phyloP scores from a whole-genome alignment of 2,888 invertebrate genomes.

The Platypus cylindrus region DNA sequence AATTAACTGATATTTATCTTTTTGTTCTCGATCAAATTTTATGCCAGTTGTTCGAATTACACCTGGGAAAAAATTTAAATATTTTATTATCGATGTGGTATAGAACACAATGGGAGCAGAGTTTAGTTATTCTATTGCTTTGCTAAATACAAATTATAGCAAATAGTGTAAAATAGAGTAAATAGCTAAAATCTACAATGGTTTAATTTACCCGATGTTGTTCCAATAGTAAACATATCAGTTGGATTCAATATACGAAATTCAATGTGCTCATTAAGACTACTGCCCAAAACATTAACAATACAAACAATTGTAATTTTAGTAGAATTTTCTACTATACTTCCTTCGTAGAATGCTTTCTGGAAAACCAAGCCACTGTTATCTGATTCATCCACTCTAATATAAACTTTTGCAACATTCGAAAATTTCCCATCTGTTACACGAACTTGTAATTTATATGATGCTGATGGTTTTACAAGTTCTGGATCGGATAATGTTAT shows the following conservation, averaged over 20 bases:
- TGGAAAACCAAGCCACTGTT: slow-evolving; percentile 74
- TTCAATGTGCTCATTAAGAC: slow-evolving; percentile 75
- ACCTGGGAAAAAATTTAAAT: slow-evolving; percentile 39
- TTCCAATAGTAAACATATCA: slow-evolving; percentile 72
- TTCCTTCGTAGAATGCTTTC: slow-evolving; percentile 64
- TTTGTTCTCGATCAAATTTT: slow-evolving; percentile 75
- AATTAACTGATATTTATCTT: slow-evolving; percentile 70
- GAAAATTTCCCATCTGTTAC: slow-evolving; percentile 80
- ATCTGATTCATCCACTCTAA: slow-evolving; percentile 54
- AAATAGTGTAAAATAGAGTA: too few species aligned
- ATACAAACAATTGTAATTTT: slow-evolving; percentile 69
- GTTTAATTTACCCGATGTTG: slow-evolving; percentile 53
- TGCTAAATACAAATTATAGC: too few species aligned
- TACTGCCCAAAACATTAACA: slow-evolving; percentile 77
- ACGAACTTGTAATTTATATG: slow-evolving; percentile 61
- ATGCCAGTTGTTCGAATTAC: slow-evolving; percentile 74
- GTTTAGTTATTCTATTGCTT: too few species aligned
- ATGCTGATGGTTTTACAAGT: slow-evolving; percentile 39
- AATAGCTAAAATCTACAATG: too few species aligned
- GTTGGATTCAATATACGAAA: slow-evolving; percentile 81
- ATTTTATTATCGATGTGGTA: background rate
- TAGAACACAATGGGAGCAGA: background rate
- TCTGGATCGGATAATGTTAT: slow-evolving; percentile 53
- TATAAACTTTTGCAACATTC: slow-evolving; percentile 54
- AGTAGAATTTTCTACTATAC: slow-evolving; percentile 75